Percentiles rank a stretch among this genome's conserved stretches.
Conservation (phyloP, 2,888 invertebrate species). For the Trilocha varians region DNA sequence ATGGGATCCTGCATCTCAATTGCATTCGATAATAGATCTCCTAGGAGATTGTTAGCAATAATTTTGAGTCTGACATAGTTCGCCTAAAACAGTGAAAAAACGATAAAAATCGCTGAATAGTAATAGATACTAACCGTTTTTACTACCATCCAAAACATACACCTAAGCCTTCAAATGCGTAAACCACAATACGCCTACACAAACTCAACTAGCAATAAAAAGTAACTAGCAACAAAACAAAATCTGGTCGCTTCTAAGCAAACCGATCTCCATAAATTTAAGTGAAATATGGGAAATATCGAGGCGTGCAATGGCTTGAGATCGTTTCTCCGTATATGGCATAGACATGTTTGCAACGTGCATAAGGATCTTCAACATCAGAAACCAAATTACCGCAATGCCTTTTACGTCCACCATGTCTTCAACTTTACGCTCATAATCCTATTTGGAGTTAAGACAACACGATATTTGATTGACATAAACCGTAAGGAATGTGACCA, state of each 20-base stretch:
- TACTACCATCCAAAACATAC: no score
- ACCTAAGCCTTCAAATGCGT: no score
- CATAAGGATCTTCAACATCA: slow-evolving; percentile 9
- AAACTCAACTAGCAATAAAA: no score
- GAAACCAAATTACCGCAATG: not conserved
- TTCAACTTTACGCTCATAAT: not conserved
- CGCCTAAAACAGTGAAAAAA: no score
- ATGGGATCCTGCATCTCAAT: no score
- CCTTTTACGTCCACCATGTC: not conserved
- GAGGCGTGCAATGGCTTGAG: not conserved
- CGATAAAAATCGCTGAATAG: no score
- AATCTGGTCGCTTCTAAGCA: not conserved
- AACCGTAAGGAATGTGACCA: not conserved
- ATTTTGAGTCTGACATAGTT: no score
- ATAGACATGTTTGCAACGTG: slow-evolving; percentile 9
- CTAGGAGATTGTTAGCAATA: no score
- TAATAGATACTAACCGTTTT: no score
- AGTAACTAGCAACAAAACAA: not conserved
- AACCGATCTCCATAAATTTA: not conserved
- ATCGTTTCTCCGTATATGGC: not conserved
- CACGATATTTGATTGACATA: not conserved
- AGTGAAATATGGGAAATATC: not conserved
- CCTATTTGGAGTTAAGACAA: not conserved
- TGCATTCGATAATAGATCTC: no score
- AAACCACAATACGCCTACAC: no score